Base-by-base conservation (phyloP, 2,888 invertebrate genomes). In the Hyalella azteca region DNA sequence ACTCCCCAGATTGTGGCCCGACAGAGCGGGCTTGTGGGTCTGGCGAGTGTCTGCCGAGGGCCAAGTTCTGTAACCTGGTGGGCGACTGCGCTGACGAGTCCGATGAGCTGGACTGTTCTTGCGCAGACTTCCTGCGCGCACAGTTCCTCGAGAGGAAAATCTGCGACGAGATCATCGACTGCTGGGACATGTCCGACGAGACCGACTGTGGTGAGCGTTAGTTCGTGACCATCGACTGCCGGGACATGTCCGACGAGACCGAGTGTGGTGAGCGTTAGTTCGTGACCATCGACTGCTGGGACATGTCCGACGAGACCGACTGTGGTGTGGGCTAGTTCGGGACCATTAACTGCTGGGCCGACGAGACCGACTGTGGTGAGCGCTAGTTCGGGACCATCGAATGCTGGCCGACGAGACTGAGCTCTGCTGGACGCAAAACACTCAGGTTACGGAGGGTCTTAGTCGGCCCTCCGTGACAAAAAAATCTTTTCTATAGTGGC, bases 161-260 rank as follows among this genome's bases (percentile, higher is more conserved):
- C 77, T 94, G 94, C 86, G 94, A 94, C 86, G 94, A 94, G 1
- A 90, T 93, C 39, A 91, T 93, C 0, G 94, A 94, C 86, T 94
- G 94, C 86, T 93, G 92, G 91, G 94, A 94, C 87, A 93, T 91
- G 86, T 92, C 93, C 0, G 94, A 94, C 87, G 94, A 94, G 88
- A 91, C 91, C 86, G 90, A 91, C 85, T 93, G 94, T 87, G 93
- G 93, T 93, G 90, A 88, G 88, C 83, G 79, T n/a, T n/a, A n/a
- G n/a, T n/a, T n/a, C 86, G 94, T 93, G 1, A 90, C 93, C 39
- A 91, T 93, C 0, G 94, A 94, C 86, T 94, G 94, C 86, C 93
- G 92, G 91, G 94, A 94, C 87, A 93, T 91, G 86, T 92, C 93
- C 0, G 94, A 94, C 87, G 94, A 94, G 88, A 91, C 91, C 86